These are phyloP conservation scores for Capitulum mitella DNA, from an alignment of 2,888 invertebrate species.

Conservation along the genomic window DNA sequence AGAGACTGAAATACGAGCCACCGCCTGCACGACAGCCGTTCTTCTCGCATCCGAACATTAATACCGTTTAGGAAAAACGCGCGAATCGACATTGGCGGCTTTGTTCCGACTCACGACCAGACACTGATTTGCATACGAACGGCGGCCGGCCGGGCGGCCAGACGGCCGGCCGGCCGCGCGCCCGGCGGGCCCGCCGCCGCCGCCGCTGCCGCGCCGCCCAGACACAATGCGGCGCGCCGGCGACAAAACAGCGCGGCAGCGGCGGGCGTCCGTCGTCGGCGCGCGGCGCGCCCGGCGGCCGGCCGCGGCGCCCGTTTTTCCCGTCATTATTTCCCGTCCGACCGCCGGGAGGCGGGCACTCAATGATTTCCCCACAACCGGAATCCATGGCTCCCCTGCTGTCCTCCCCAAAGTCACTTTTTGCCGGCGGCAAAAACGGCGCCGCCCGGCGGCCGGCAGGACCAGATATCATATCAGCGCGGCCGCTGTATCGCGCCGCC, in stretches of 20 bases:
- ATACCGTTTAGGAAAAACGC: too few relatives aligned
- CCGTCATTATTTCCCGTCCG: not conserved
- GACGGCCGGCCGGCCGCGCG: too few relatives aligned
- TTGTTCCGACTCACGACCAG: too few relatives aligned
- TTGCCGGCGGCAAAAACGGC: not conserved
- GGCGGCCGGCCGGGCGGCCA: too few relatives aligned
- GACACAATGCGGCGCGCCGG: not conserved
- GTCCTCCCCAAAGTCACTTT: slow-evolving; percentile 23
- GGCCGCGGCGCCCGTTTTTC: not conserved
- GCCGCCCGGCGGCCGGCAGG: not conserved
- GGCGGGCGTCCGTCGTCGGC: not conserved
- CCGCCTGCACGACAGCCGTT: too few relatives aligned
- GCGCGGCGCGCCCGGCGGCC: not conserved
- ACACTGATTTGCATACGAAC: too few relatives aligned
- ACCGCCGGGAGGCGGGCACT: not conserved
- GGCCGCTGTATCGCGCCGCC: not conserved
- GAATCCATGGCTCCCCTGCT: slow-evolving; percentile 3
- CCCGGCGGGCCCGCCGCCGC: too few relatives aligned
- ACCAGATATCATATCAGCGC: not conserved
- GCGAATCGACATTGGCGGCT: too few relatives aligned
- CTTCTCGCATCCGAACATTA: too few relatives aligned
- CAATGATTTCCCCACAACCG: slow-evolving; percentile 24
- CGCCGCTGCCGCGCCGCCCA: not conserved
- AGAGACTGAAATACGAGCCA: too few relatives aligned
- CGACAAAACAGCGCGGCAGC: not conserved